Conservation (phyloP, 1,140 invertebrate genomes). For the Sminthurinus signatus region DNA sequence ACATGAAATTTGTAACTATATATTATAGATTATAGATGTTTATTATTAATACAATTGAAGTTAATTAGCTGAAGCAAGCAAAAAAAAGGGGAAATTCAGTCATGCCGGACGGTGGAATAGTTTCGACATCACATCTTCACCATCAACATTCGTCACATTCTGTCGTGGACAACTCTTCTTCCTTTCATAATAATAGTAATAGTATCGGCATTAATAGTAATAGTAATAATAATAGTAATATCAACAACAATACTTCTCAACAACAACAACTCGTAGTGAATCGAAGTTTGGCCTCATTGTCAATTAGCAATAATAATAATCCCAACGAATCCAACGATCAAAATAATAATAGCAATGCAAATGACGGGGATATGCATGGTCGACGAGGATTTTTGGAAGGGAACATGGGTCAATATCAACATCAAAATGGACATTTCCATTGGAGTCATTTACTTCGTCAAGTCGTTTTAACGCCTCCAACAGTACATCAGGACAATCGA, state of each 20-base stretch:
- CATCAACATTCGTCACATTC: conserved; percentile 16
- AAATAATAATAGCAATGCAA: conserved; percentile 29
- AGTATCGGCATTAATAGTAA: no score
- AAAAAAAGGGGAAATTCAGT: no score
- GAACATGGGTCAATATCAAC: no score
- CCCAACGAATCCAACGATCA: conserved; percentile 24
- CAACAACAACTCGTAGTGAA: background rate
- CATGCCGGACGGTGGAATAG: conserved; percentile 31
- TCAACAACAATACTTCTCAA: conserved; percentile 13
- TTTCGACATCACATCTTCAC: conserved; percentile 18
- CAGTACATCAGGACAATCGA: conserved; percentile 17
- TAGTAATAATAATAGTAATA: conserved; percentile 4
- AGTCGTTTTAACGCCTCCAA: conserved; percentile 27
- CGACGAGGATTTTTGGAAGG: conserved; percentile 37
- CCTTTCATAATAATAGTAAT: no score
- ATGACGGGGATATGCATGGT: conserved; percentile 4
- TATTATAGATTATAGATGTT: no score
- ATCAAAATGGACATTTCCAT: conserved; percentile 38
- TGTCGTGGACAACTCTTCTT: background rate
- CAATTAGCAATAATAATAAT: conserved; percentile 2
- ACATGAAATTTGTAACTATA: no score
- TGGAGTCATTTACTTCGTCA: conserved; percentile 39
- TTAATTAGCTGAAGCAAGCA: no score
- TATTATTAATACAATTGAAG: no score
- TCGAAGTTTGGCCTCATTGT: background rate